Base-by-base conservation (phyloP, 2,797 vertebrate species). In the Karalla daura region DNA sequence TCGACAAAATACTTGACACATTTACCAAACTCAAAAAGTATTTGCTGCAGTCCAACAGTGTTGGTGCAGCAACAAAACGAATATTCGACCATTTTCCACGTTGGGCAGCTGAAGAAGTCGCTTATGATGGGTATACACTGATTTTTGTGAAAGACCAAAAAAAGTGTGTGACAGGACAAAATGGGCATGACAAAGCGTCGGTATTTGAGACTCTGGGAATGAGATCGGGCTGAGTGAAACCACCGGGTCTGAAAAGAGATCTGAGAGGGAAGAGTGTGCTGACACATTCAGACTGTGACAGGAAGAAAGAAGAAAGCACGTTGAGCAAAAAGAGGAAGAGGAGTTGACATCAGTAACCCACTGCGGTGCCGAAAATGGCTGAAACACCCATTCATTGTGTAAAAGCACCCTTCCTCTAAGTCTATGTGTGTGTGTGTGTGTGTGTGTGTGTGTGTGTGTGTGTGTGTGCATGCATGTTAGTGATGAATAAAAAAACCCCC, bases 291-390 rank as follows among this genome's bases (percentile, higher is more conserved):
- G 14, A 23, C 55, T 3, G 52, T 1, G 32, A 50, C 70, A 63
- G 17, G 50, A 63, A 66, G 55, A 61, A 63, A 43, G 21, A 44
- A 39, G 28, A 39, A 64, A 51, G 43, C 21, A 41, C 21, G 28
- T 2, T 6, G 28, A 30, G 2, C 2, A 37, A 51, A 77, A 80
- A 63, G 63, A 70, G 54, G 76, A 85, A 78, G 65, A 59, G 47
- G 45, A 70, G 37, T 27, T 1, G 5, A 54, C 37, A 17, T 23
- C 46, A 10, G 55, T 18, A 17, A 55, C 49, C 23, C 14, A 37
- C 25, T 15, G 41, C 17, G 7, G 2, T n/a, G 28, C 28, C 1
- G 28, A 30, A 30, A 30, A 30, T 7, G 39, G 40, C 47, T 32
- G 47, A 51, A 41, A 40, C 54, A 66, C n/a, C n/a, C 45, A 23